Evolutionary conservation across 1,140 invertebrate genomes (phyloP).

Genomic region (Caenorhabditis latens): DNA sequence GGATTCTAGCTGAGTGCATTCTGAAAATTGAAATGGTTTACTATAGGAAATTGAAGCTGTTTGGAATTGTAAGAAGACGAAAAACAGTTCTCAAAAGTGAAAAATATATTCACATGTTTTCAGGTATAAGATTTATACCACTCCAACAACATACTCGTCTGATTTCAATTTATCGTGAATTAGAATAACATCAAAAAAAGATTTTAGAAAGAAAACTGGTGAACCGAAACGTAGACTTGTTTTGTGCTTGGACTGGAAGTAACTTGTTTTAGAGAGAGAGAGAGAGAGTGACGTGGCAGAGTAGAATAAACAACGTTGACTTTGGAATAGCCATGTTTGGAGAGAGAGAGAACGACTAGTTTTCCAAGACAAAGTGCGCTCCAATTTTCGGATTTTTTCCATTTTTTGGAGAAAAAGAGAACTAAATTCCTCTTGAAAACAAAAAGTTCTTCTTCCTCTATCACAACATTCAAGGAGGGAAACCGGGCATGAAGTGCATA

Average conservation of each 20-base stretch:
- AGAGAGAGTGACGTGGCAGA: slow-evolving; percentile 12
- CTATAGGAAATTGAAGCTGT: not conserved
- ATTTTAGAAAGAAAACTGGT: too few relatives aligned
- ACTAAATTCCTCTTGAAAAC: slow-evolving; percentile 24
- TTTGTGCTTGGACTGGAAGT: slow-evolving; percentile 1
- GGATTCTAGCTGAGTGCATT: slow-evolving; percentile 51
- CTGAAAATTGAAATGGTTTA: not conserved
- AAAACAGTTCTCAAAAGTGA: too few relatives aligned
- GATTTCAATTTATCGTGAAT: not conserved
- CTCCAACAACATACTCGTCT: too few relatives aligned
- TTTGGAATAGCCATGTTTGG: slow-evolving; percentile 22
- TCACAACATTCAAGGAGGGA: not conserved
- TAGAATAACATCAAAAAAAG: too few relatives aligned
- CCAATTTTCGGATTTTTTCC: slow-evolving; percentile 49
- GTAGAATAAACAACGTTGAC: slow-evolving; percentile 19
- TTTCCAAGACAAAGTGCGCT: slow-evolving; percentile 3
- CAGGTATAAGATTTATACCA: too few relatives aligned
- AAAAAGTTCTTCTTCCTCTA: not conserved
- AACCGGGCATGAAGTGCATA: not conserved
- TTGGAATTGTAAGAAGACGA: too few relatives aligned
- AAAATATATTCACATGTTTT: too few relatives aligned
- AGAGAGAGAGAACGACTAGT: slow-evolving; percentile 18
- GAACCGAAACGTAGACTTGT: not conserved
- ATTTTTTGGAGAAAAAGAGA: not conserved
- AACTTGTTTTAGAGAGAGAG: not conserved